Base-by-base conservation (phyloP, 2,797 vertebrate species). In the Momotus momota region DNA sequence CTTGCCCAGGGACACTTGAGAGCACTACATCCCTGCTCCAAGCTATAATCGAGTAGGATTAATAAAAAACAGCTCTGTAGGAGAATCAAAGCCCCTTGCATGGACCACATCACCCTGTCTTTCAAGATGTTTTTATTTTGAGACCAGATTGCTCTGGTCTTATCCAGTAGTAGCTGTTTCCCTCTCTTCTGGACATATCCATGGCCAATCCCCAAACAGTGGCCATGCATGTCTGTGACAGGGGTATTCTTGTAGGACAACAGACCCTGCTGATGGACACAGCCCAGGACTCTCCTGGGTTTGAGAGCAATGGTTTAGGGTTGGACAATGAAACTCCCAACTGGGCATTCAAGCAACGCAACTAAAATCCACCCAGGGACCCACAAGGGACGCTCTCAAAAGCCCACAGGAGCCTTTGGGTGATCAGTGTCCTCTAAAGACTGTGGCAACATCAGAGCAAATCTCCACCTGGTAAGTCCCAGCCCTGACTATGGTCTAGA, bases 181-280 rank as follows among this genome's bases (percentile, higher is more conserved):
- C 9, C 9, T 67, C 18, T 62, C 12, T 66, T 72, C 23, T 22
- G n/a, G 66, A 26, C 38, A 3, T 72, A 27, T n/a, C 22, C 38
- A 6, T 58, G 35, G 65, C 26, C 41, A 55, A 7, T 17, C 7
- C 35, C 23, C 10, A n/a, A 35, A 41, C 41, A 2, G 3, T 54
- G 41, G 31, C 65, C 2, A 0, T 38, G 33, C 10, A 4, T 16
- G 46, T 19, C 9, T 0, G 5, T 55, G 49, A 49, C 0, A 3
- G 45, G 31, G 25, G 5, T 69, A 18, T 55, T 55, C 54, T 46
- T 31, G 6, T 18, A 40, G 38, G 58, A 26, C 23, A 19, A 58
- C 23, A 65, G 72, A 57, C 20, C 22, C 19, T 78, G 60, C 41
- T 69, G 67, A 19, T 23, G 54, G 31, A 48, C 33, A 14, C 20